Conservation (phyloP, 2,888 invertebrate genomes). For the Chymomyza procnemis region DNA sequence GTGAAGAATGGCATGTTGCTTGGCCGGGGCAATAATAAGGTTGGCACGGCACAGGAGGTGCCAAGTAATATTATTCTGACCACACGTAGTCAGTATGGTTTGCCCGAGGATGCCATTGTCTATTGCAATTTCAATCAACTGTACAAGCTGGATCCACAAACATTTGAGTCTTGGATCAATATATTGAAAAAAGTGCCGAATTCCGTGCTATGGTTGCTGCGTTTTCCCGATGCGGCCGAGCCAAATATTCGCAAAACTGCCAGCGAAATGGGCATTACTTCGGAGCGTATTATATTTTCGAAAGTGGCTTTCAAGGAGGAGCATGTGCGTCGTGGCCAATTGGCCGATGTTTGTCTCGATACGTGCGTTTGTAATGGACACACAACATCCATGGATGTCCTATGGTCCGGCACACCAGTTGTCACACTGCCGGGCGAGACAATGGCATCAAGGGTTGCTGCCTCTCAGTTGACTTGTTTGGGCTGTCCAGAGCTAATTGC, state of each 20-base stretch:
- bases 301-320: constrained; percentile 99
- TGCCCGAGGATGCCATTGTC: constrained; percentile 96
- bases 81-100: constrained; percentile 94
- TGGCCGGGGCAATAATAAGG: constrained; percentile 93
- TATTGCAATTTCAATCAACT: constrained; percentile 99
- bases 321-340: constrained; percentile 97
- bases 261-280: constrained; percentile 86
- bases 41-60: constrained; percentile 97
- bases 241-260: constrained; percentile 89
- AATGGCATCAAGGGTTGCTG: constrained; percentile 93
- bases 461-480: constrained; percentile 94
- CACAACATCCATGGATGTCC: constrained; percentile 99
- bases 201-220: constrained; percentile 94
- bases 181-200: constrained; percentile 96
- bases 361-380: constrained; percentile 99
- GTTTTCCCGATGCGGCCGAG: constrained; percentile 95
- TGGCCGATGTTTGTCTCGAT: constrained; percentile 98
- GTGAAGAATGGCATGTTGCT: constrained; percentile 97
- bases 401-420: constrained; percentile 99
- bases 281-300: constrained; percentile 91
- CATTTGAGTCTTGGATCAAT: constrained; percentile 94
- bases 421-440: constrained; percentile 95
- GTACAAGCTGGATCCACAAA: constrained; percentile 97
- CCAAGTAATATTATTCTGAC: constrained; percentile 95
- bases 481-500: constrained; percentile 97